Conservation (phyloP, 2,113 vertebrate genomes). For the Ailurus styani region DNA sequence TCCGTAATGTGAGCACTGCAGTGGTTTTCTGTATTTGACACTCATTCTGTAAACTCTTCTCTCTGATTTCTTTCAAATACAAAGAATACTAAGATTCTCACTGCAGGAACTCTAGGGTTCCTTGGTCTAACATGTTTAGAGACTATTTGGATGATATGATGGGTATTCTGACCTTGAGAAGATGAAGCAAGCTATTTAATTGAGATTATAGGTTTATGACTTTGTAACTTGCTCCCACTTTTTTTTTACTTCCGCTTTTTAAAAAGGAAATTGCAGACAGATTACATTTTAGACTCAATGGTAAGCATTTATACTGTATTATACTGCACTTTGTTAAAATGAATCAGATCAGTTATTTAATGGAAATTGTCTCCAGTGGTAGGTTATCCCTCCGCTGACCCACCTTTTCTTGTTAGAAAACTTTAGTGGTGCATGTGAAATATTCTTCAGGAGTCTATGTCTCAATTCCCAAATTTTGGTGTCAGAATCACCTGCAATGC, state of each 20-base stretch:
- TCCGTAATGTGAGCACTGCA: background rate
- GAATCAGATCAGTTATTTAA: background rate
- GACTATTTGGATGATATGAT: background rate
- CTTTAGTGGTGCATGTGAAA: background rate
- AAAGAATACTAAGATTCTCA: background rate
- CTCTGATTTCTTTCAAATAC: background rate
- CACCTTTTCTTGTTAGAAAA: background rate
- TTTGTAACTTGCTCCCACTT: background rate
- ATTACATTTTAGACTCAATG: background rate
- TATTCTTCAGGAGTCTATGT: background rate
- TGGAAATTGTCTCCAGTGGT: background rate
- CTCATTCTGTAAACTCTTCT: background rate
- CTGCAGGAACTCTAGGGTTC: background rate
- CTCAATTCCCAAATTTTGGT: background rate
- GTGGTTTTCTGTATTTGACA: background rate
- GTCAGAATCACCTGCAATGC: background rate
- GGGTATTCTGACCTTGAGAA: background rate
- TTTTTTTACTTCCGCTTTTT: background rate
- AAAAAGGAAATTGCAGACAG: background rate
- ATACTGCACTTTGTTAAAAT: background rate
- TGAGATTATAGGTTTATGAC: background rate
- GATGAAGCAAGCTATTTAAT: background rate
- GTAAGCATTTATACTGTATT: background rate
- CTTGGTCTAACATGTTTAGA: background rate
- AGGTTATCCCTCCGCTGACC: background rate